Conservation (phyloP, 2,113 vertebrate genomes). For the Triplophysa rosa region DNA sequence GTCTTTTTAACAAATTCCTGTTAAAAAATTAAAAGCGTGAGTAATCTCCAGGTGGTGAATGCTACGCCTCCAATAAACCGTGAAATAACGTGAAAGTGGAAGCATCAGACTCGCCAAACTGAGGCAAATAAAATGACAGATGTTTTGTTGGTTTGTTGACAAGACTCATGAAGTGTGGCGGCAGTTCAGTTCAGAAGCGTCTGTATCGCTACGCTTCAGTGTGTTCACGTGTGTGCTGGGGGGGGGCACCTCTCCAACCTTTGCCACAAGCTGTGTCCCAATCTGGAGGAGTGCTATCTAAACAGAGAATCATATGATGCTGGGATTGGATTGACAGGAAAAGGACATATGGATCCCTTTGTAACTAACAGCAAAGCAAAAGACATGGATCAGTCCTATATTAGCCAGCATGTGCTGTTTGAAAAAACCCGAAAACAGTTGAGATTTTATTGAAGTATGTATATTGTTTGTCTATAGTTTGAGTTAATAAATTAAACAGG, state of each 20-base stretch:
- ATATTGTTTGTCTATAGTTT: too few species aligned
- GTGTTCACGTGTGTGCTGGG: conserved; percentile 29
- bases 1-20: conserved; percentile 19
- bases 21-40: conserved; percentile 23
- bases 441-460: too few species aligned
- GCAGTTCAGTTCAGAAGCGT: not conserved
- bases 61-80: not conserved
- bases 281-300: conserved; percentile 69
- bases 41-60: conserved; percentile 10
- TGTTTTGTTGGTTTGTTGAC: conserved; percentile 28
- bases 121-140: conserved; percentile 33
- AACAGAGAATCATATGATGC: conserved; percentile 53
- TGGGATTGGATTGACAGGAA: conserved; percentile 50
- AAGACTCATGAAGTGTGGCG: conserved; percentile 20
- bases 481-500: too few species aligned
- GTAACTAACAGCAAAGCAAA: conserved; percentile 54
- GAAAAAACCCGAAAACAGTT: too few species aligned
- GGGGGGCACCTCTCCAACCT: conserved; percentile 68
- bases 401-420: too few species aligned
- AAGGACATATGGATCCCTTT: conserved; percentile 52
- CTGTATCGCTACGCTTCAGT: not conserved
- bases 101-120: conserved; percentile 20
- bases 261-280: conserved; percentile 72
- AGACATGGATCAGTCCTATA: conserved; percentile 17
- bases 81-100: conserved; percentile 22